A percentile compares a stretch with the other conserved stretches of the same genome.
Evolutionary conservation across 2,797 vertebrate species (phyloP).

Genomic region (Gadopsis bispinosus): DNA sequence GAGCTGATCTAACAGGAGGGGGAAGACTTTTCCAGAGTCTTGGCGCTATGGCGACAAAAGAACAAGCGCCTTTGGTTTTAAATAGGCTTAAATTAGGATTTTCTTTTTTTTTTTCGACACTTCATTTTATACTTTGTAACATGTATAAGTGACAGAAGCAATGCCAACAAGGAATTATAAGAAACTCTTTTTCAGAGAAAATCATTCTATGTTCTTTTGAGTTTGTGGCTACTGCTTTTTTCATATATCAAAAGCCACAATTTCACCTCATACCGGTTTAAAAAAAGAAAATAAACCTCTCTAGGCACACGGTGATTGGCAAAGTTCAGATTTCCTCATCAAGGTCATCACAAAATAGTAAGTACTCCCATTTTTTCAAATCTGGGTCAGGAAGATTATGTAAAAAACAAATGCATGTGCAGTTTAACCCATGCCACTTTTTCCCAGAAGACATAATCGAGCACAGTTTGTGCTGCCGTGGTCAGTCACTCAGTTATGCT

Average conservation of each 20-base stretch:
- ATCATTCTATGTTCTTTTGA: background rate
- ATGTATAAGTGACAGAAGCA: background rate
- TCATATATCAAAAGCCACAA: background rate
- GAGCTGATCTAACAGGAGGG: too few species aligned
- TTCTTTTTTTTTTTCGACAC: background rate
- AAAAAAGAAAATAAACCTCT: constrained; percentile 3
- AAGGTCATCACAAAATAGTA: background rate
- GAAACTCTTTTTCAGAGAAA: background rate
- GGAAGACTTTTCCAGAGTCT: too few species aligned
- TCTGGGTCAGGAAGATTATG: background rate
- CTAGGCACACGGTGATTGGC: background rate
- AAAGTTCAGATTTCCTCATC: background rate
- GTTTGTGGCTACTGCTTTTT: background rate
- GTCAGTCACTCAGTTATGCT: constrained; percentile 59
- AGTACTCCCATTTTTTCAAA: background rate
- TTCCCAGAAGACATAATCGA: background rate
- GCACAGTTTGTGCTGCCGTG: background rate
- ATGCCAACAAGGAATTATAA: background rate
- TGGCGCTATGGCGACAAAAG: too few species aligned
- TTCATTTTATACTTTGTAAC: background rate
- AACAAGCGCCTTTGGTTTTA: too few species aligned
- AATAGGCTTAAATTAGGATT: background rate
- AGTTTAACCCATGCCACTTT: background rate
- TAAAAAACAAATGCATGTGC: background rate
- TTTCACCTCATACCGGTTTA: background rate